Evolutionary conservation across 2,888 invertebrate species (phyloP), one percentile per base, ranked within the genome.

Genomic region (Phyllotreta striolata): DNA sequence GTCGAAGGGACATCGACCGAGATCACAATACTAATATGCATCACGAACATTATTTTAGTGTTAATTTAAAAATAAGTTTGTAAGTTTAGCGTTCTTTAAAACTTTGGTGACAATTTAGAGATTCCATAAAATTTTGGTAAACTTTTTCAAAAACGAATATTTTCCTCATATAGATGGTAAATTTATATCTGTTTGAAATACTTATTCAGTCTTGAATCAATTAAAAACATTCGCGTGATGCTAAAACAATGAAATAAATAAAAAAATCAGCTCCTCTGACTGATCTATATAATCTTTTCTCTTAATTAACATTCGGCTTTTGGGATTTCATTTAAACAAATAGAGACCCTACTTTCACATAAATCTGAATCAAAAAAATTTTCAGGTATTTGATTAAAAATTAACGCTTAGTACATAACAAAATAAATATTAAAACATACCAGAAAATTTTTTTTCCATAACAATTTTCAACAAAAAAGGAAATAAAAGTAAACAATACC

Each of bases 11-110:
- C 12, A 49, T 71, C 72, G 76, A 77, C 78, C 76, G 78, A 79
- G 79, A 79, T 79, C 79, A 79, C 78, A 77, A 76, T 72, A 71
- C 66, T 70, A 74, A 72, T 69, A 71, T 72, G 74, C 76, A 76
- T 75, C 76, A 76, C 76, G 75, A 77, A 71, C 49, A 61, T 54
- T 13, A 59, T 51, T 52, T 52, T 47, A 55, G 13, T 46, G 46
- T 35, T 34, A 47, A 52, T 52, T 52, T 8, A 52, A 52, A 38
- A 4, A 5, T 47, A 35, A 47, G 6, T 14, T 47, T 13, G 7
- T 41, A 41, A 41, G 41, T 41, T 41, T 14, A 34, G 9, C 6
- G 34, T 34, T 34, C 47, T 9, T 47, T 34, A 13, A 14, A 47
- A 47, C 9, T 24, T 14, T n/a, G 9, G 14, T 47, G 12, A 24